Evolutionary conservation across 2,888 invertebrate species (phyloP).

Genomic region (Troilus luridus): DNA sequence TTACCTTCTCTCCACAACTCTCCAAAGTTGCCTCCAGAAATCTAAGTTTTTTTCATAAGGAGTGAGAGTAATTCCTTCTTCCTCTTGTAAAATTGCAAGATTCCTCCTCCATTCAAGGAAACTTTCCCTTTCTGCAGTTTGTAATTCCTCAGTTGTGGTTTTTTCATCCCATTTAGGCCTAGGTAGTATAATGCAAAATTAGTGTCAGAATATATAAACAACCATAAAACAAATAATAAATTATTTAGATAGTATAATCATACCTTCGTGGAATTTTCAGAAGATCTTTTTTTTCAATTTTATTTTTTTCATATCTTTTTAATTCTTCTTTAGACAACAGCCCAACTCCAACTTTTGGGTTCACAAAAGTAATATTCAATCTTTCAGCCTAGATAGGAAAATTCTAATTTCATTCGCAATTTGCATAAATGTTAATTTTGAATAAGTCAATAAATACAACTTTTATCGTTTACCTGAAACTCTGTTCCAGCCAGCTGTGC

Average conservation of each 20-base stretch:
- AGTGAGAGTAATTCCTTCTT: slow-evolving; percentile 87
- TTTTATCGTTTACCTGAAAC: slow-evolving; percentile 74
- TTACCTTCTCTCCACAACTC: slow-evolving; percentile 90
- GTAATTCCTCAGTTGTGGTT: slow-evolving; percentile 85
- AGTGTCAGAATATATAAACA: not conserved
- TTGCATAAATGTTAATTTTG: not conserved
- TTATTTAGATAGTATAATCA: slow-evolving; percentile 51
- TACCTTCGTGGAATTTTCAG: slow-evolving; percentile 87
- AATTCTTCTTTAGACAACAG: slow-evolving; percentile 76
- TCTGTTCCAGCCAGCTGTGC: slow-evolving; percentile 95
- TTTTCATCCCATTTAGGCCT: slow-evolving; percentile 86
- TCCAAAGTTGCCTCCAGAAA: slow-evolving; percentile 98
- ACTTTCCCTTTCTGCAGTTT: slow-evolving; percentile 82
- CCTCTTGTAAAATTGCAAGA: slow-evolving; percentile 83
- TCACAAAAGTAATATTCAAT: slow-evolving; percentile 84
- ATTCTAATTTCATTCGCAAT: not conserved
- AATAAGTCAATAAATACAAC: slow-evolving; percentile 18
- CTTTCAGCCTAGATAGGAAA: slow-evolving; percentile 79
- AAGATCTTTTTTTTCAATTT: slow-evolving; percentile 75
- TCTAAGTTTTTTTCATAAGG: slow-evolving; percentile 98
- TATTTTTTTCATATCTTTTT: slow-evolving; percentile 71
- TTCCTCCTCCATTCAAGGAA: slow-evolving; percentile 93
- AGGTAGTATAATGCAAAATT: slow-evolving; percentile 61
- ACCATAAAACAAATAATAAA: not conserved
- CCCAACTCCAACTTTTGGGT: slow-evolving; percentile 75